These are phyloP conservation scores for Acrossocheilus fasciatus DNA, from an alignment of 2,797 vertebrate species.

Conservation along the genomic window DNA sequence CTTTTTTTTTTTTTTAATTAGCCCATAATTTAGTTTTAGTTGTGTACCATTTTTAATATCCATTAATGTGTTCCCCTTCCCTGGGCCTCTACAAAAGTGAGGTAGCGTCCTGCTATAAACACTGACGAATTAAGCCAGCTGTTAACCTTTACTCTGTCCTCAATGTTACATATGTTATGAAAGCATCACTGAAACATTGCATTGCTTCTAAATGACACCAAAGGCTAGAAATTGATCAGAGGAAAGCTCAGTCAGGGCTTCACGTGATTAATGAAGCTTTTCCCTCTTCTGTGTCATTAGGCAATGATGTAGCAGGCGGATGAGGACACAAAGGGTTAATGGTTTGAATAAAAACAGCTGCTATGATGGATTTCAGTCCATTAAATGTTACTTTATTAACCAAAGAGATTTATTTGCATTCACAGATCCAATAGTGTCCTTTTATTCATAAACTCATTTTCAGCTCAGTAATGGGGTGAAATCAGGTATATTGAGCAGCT, in stretches of 20 bases:
- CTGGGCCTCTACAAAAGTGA: background rate
- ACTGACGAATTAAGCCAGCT: background rate
- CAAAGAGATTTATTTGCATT: conserved; percentile 23
- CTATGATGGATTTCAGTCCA: conserved; percentile 29
- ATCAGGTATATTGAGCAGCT: conserved; percentile 7
- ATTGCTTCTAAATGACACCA: background rate
- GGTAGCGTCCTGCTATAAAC: background rate
- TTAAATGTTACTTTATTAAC: conserved; percentile 29
- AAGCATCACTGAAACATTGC: background rate
- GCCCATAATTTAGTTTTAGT: background rate
- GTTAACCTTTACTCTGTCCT: background rate
- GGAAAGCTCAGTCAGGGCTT: background rate
- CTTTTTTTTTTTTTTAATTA: background rate
- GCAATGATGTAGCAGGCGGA: background rate
- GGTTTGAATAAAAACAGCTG: conserved; percentile 19
- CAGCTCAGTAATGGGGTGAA: conserved; percentile 13
- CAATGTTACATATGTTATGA: background rate
- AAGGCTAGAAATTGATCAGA: conserved; percentile 8
- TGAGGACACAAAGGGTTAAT: conserved; percentile 21
- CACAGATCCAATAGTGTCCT: background rate
- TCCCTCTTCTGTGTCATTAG: conserved; percentile 8
- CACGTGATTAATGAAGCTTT: conserved; percentile 6
- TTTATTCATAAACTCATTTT: conserved; percentile 12
- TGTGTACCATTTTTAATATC: background rate
- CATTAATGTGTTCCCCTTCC: background rate